phyloP scores from a whole-genome alignment of 2,888 invertebrate species.

The Drosophila sordidapex region DNA sequence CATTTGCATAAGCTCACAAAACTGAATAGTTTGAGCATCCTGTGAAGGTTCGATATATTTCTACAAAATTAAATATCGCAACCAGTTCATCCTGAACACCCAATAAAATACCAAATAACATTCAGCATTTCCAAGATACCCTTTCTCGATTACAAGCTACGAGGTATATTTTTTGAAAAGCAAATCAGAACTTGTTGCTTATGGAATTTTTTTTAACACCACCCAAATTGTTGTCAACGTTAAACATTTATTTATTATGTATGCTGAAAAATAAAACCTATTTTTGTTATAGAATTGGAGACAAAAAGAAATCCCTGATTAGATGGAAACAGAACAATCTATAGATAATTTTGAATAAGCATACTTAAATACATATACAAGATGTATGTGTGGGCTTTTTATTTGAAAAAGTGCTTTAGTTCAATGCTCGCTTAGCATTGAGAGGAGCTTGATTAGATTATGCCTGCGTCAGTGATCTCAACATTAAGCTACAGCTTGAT shows the following conservation, averaged over 20 bases:
- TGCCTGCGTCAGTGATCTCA: conserved; percentile 20
- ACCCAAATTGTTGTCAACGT: background rate
- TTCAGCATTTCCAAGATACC: background rate
- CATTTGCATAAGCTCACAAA: background rate
- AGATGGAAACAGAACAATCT: conserved; percentile 21
- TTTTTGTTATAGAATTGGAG: background rate
- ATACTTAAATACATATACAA: conserved; percentile 36
- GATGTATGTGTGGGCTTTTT: conserved; percentile 1
- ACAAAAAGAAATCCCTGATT: conserved; percentile 25
- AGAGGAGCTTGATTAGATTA: conserved; percentile 35
- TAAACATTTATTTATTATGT: background rate
- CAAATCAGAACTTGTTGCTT: conserved; percentile 5
- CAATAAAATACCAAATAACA: background rate
- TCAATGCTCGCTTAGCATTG: conserved; percentile 54
- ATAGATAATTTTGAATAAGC: conserved; percentile 5
- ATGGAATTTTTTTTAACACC: background rate
- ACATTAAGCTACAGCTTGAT: conserved; percentile 19
- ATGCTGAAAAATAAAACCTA: background rate
- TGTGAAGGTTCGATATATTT: background rate
- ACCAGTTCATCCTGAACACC: background rate
- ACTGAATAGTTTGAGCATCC: background rate
- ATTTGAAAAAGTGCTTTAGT: conserved; percentile 32
- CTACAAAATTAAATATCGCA: background rate
- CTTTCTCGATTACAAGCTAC: background rate
- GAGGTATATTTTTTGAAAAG: conserved; percentile 1